A percentile compares a stretch with the other conserved stretches of the same genome.
These are phyloP conservation scores for Cyrtorhinus lividipennis DNA, from an alignment of 1,140 invertebrate species.

Conservation along the genomic window DNA sequence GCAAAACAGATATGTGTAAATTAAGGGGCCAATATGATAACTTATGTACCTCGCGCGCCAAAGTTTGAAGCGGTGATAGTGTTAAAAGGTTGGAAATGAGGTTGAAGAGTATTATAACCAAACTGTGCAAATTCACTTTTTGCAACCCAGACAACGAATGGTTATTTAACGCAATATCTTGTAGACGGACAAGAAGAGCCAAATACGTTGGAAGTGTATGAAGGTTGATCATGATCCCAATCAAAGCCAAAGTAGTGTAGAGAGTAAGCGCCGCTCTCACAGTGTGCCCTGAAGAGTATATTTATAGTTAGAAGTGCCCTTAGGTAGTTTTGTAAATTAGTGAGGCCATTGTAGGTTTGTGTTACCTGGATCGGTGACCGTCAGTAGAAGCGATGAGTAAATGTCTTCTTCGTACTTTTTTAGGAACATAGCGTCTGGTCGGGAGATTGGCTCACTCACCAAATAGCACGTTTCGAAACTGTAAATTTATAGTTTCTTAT, in stretches of 20 bases:
- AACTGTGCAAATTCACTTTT: neutral
- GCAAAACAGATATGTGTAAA: too few species aligned
- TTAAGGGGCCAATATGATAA: too few species aligned
- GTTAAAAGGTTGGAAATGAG: neutral
- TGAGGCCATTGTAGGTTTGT: too few species aligned
- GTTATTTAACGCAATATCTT: neutral
- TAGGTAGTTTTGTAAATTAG: too few species aligned
- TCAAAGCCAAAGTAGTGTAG: neutral
- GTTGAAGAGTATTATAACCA: neutral
- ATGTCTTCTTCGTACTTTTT: constrained; percentile 83
- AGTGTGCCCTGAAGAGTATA: neutral
- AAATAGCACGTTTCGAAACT: neutral
- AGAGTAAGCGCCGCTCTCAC: neutral
- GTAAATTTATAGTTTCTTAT: too few species aligned
- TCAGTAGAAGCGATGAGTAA: constrained; percentile 53
- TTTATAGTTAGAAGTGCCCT: too few species aligned
- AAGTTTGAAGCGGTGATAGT: neutral
- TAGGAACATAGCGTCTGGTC: constrained; percentile 90
- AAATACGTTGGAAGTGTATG: neutral
- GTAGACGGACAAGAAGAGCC: neutral
- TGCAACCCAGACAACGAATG: neutral
- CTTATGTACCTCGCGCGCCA: neutral
- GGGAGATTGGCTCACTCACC: constrained; percentile 22
- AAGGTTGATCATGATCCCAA: neutral
- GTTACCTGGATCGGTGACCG: constrained; percentile 59